Conservation (phyloP, 2,888 invertebrate species). For the Trachelus tabidus region DNA sequence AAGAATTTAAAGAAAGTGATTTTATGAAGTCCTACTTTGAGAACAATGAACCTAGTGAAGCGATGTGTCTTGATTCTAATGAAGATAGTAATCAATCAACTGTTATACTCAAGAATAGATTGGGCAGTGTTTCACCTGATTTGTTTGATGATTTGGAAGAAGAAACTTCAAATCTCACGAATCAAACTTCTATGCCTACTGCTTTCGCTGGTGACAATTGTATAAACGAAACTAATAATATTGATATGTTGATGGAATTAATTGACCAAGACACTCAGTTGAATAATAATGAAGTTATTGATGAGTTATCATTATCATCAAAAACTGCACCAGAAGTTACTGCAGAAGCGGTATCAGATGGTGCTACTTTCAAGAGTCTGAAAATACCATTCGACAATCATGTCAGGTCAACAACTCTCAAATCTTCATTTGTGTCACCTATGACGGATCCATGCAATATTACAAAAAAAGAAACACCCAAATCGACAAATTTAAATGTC, state of each 20-base stretch:
- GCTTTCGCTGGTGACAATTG: not conserved
- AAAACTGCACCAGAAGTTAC: not conserved
- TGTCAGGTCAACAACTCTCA: not conserved
- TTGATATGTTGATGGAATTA: not conserved
- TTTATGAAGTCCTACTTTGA: not conserved
- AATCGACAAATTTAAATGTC: not conserved
- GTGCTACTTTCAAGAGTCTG: not conserved
- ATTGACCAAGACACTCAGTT: not conserved
- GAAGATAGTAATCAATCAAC: not conserved
- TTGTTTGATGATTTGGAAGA: conserved; percentile 37
- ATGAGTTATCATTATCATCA: not conserved
- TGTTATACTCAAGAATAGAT: not conserved
- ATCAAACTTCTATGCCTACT: not conserved
- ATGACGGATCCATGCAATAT: not conserved
- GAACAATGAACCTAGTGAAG: not conserved
- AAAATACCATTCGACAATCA: not conserved
- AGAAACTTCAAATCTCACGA: not conserved
- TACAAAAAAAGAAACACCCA: not conserved
- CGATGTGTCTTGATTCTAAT: not conserved
- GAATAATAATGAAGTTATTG: not conserved
- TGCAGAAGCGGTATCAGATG: not conserved
- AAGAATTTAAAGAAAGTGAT: not conserved
- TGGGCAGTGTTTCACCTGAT: conserved; percentile 42
- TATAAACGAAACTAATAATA: not conserved
- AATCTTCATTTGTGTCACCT: not conserved